Conservation (phyloP, 2,888 invertebrate genomes). For the Chrysolina haemoptera region DNA sequence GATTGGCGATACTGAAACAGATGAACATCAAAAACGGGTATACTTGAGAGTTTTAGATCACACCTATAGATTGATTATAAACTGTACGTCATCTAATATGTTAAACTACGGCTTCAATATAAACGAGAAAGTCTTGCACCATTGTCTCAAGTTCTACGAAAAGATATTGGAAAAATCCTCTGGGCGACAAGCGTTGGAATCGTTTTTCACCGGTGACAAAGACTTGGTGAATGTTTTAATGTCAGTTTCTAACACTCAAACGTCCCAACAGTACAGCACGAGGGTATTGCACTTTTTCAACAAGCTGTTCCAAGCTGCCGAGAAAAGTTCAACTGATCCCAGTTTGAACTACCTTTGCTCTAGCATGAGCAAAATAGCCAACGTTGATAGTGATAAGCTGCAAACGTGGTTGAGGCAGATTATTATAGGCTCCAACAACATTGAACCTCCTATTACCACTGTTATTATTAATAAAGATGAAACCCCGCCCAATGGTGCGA, state of each 20-base stretch:
- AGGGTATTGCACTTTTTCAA: constrained; percentile 87
- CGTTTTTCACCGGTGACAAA: constrained; percentile 82
- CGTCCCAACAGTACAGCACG: constrained; percentile 81
- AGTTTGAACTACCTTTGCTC: constrained; percentile 78
- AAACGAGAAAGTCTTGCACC: constrained; percentile 76
- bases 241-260: constrained; percentile 83
- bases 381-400: constrained; percentile 76
- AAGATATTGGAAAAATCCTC: constrained; percentile 86
- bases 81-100: constrained; percentile 70
- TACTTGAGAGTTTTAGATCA: constrained; percentile 77
- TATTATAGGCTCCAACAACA: constrained; percentile 71
- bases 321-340: constrained; percentile 76
- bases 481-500: constrained; percentile 48
- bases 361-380: constrained; percentile 78
- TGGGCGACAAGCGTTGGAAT: constrained; percentile 86
- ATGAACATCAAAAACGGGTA: constrained; percentile 77
- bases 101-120: constrained; percentile 63
- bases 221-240: constrained; percentile 85
- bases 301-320: constrained; percentile 78
- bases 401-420: constrained; percentile 79
- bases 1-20: constrained; percentile 76
- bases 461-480: constrained; percentile 68
- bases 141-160: constrained; percentile 88
- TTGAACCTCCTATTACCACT: constrained; percentile 68
- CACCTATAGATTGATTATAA: constrained; percentile 79